A percentile compares a stretch with the other conserved stretches of the same genome.
Evolutionary conservation across 2,888 invertebrate species (phyloP).

Genomic region (Heliconius hortense): DNA sequence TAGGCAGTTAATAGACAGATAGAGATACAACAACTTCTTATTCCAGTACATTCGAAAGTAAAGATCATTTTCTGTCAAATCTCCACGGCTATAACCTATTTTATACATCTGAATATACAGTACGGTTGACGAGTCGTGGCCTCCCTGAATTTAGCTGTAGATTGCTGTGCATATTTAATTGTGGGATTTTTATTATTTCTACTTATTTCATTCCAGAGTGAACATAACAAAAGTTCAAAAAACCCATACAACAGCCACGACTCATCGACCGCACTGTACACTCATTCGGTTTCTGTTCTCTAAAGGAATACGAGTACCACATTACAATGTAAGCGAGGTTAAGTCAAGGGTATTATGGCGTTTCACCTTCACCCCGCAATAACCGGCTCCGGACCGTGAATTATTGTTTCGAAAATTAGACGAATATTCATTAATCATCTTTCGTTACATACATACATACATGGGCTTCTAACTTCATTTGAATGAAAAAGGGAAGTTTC

Average conservation of each 20-base stretch:
- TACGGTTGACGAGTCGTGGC: not conserved
- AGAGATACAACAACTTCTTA: conserved; percentile 25
- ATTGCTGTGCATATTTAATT: not conserved
- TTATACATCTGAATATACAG: conserved; percentile 27
- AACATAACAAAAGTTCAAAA: too few species aligned
- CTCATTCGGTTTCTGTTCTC: conserved; percentile 24
- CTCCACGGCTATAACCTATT: conserved; percentile 34
- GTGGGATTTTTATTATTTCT: too few species aligned
- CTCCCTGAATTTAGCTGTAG: not conserved
- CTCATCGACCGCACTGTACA: not conserved
- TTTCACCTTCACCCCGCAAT: conserved; percentile 46
- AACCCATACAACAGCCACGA: not conserved
- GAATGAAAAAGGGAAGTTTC: not conserved
- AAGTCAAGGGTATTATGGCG: conserved; percentile 37
- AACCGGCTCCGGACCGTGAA: conserved; percentile 45
- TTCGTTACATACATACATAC: conserved; percentile 33
- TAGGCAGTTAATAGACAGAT: too few species aligned
- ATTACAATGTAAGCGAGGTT: conserved; percentile 36
- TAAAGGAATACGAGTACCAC: conserved; percentile 35
- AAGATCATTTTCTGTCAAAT: conserved; percentile 32
- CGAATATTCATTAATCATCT: conserved; percentile 44
- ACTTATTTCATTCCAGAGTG: too few species aligned
- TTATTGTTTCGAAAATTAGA: conserved; percentile 54
- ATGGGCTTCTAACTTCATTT: not conserved
- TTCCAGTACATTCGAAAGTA: conserved; percentile 22